Evolutionary conservation across 1,140 invertebrate genomes (phyloP), one percentile per base, ranked within the genome.

Genomic region (Streblospio benedicti): DNA sequence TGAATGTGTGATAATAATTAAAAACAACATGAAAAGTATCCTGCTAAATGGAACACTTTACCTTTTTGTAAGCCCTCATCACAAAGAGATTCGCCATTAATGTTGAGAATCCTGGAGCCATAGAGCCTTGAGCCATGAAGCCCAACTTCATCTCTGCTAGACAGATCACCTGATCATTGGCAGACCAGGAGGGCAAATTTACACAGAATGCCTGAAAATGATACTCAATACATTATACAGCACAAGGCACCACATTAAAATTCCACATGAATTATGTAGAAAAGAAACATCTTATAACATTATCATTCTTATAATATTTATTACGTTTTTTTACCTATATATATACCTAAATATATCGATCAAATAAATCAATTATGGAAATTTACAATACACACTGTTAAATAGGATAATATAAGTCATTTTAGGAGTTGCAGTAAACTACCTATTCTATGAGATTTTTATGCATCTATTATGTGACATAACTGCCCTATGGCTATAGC

Each of bases 81-180:
- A 96, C 95, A 81, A 99, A 99, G 53, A 99, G 83, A 78, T 99
- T 99, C 18, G 96, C 96, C 94, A 99, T 98, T 89, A 99, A 95
- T 25, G 96, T 99, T 58, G 95, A 99, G 80, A 99, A 99, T 49
- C 97, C 97, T 16, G 96, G 96, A n/a, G 96, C 96, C 57, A 97
- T 81, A 78, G 94, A 98, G 75, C 91, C 95, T 81, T 97, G 93
- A 52, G 83, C 93, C 67, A 98, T 97, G 78, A 97, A 97, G 67
- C 94, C 95, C 69, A 98, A 79, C 80, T 98, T 97, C 58, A 98
- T 80, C 80, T 98, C 95, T 14, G 93, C 93, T 69, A 97, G 81
- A 67, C 74, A 77, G 4, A 78, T 75, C 53, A 97, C 94, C 80
- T 97, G 93, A 78, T 98, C 95, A 79, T 96, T 96, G 93, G 93